Percentiles rank a stretch among this genome's conserved stretches.
Conservation (phyloP, 2,113 vertebrate species). For the Polypterus bichir region DNA sequence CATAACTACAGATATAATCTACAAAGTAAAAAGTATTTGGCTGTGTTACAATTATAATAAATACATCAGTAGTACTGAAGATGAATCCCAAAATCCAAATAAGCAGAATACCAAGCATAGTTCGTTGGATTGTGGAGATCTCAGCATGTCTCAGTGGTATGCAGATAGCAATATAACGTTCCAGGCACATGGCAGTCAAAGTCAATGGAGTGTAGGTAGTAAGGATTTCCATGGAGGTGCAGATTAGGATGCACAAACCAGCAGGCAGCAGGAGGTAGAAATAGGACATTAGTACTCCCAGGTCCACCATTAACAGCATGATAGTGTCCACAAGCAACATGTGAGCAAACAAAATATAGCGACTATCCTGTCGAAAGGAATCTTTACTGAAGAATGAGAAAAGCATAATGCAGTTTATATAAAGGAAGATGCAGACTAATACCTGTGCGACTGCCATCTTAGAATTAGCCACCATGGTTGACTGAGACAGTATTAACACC, state of each 20-base stretch:
- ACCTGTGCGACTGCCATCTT: neutral
- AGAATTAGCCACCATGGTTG: too few species aligned
- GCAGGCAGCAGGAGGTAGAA: slow-evolving; percentile 8
- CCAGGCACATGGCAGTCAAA: slow-evolving; percentile 23
- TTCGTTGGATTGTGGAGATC: slow-evolving; percentile 15
- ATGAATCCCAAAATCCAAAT: slow-evolving; percentile 16
- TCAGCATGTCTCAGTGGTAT: slow-evolving; percentile 17
- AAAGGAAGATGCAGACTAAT: slow-evolving; percentile 17
- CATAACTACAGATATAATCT: slow-evolving; percentile 9
- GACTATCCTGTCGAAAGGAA: slow-evolving; percentile 10
- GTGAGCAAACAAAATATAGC: slow-evolving; percentile 26
- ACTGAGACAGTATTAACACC: too few species aligned
- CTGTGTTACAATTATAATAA: neutral
- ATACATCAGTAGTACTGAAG: slow-evolving; percentile 1
- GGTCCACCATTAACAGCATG: slow-evolving; percentile 10
- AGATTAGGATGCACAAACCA: slow-evolving; percentile 13
- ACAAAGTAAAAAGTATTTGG: neutral
- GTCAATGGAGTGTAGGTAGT: slow-evolving; percentile 13
- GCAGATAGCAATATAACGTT: too few species aligned
- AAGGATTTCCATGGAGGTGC: slow-evolving; percentile 1
- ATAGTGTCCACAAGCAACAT: slow-evolving; percentile 21
- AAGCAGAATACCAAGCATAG: slow-evolving; percentile 2
- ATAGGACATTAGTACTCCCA: slow-evolving; percentile 1
- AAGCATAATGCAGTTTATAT: slow-evolving; percentile 22
- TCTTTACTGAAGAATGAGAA: slow-evolving; percentile 22